A percentile compares a stretch with the other conserved stretches of the same genome.
phyloP scores from a whole-genome alignment of 2,113 vertebrate species.

The Saimiri boliviensis region DNA sequence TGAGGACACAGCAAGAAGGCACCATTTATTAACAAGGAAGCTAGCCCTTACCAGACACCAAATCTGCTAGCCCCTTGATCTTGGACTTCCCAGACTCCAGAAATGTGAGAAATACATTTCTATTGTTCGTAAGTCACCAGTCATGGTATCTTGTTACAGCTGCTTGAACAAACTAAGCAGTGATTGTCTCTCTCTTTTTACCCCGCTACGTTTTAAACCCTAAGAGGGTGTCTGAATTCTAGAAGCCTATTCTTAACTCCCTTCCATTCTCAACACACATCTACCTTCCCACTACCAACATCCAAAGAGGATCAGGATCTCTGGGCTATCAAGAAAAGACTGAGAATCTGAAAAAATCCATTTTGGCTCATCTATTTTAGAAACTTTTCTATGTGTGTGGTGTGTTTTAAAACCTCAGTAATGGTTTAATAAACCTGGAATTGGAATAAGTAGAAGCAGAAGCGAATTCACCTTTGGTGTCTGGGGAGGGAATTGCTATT shows the following conservation, averaged over 20 bases:
- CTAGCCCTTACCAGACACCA: background rate
- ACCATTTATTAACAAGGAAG: background rate
- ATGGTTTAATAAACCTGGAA: background rate
- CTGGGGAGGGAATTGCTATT: no score
- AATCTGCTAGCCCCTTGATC: background rate
- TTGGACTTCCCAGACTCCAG: background rate
- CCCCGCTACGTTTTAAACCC: background rate
- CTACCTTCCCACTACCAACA: background rate
- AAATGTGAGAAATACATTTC: background rate
- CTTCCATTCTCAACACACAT: background rate
- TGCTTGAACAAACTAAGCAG: background rate
- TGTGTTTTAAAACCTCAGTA: background rate
- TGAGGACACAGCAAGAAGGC: background rate
- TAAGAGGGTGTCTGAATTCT: background rate
- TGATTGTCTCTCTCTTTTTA: background rate
- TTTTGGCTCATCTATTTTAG: background rate
- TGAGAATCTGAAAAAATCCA: background rate
- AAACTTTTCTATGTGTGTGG: background rate
- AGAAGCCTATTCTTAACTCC: background rate
- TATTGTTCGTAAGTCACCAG: background rate
- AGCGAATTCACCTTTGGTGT: background rate
- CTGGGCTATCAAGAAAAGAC: background rate
- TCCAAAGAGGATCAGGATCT: background rate
- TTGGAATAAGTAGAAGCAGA: background rate
- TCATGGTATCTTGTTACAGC: background rate